Evolutionary conservation across 1,140 invertebrate genomes (phyloP).

Genomic region (Telenomus remus): DNA sequence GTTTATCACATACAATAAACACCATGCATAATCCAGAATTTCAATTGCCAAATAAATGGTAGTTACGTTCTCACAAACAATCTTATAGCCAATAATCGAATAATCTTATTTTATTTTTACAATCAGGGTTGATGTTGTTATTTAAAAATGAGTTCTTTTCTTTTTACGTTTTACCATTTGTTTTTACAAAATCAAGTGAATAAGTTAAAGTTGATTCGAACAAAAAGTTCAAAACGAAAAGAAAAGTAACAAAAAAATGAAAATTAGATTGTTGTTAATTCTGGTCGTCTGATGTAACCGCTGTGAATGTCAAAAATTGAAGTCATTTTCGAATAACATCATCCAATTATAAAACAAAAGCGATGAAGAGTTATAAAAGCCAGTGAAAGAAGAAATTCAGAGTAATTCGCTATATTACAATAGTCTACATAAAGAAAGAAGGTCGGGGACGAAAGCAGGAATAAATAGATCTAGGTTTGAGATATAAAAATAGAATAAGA

Average conservation of each 20-base stretch:
- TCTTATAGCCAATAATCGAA: slow-evolving; percentile 41
- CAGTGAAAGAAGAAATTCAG: slow-evolving; percentile 46
- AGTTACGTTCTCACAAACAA: slow-evolving; percentile 28
- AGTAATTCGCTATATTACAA: slow-evolving; percentile 56
- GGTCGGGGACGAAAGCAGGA: slow-evolving; percentile 49
- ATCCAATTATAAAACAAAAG: slow-evolving; percentile 49
- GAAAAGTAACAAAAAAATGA: neutral
- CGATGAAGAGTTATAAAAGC: slow-evolving; percentile 44
- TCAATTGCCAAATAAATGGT: slow-evolving; percentile 33
- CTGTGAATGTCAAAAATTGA: neutral
- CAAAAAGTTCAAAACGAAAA: neutral
- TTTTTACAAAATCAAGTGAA: neutral
- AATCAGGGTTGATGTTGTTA: slow-evolving; percentile 33
- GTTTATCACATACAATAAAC: slow-evolving; percentile 49
- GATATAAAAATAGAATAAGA: slow-evolving; percentile 58
- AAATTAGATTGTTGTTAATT: no score
- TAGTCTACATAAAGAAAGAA: slow-evolving; percentile 54
- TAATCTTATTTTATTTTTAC: slow-evolving; percentile 52
- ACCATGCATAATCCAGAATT: slow-evolving; percentile 44
- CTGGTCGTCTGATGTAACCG: no score
- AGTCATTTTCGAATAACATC: slow-evolving; percentile 46
- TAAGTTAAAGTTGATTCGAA: neutral
- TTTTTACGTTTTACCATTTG: no score
- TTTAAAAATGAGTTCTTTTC: slow-evolving; percentile 18
- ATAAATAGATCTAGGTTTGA: slow-evolving; percentile 58